Evolutionary conservation across 2,888 invertebrate genomes (phyloP).

Genomic region (Cryptocheilus praepositus): DNA sequence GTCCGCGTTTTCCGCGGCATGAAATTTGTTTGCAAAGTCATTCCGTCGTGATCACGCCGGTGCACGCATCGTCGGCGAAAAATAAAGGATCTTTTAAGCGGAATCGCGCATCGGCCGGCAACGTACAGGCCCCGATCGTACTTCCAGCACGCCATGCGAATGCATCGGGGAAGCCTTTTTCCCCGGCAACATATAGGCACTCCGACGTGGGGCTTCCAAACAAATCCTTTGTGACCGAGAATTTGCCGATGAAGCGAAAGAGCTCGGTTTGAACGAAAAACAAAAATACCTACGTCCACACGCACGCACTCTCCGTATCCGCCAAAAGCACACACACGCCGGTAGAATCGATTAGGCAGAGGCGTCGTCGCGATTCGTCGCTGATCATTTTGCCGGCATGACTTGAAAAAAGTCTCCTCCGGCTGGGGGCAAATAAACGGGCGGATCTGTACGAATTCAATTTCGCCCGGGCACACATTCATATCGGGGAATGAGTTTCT

Average conservation of each 20-base stretch:
- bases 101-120: conserved; percentile 11
- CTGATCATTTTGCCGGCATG: no score
- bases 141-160: conserved; percentile 45
- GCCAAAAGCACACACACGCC: no score
- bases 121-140: neutral
- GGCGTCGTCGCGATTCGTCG: no score
- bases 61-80: neutral
- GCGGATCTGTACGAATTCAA: no score
- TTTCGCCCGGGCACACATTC: no score
- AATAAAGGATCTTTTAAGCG: conserved; percentile 11
- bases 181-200: conserved; percentile 43
- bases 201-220: conserved; percentile 62
- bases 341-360: no score
- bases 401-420: no score
- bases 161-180: conserved; percentile 62
- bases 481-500: no score
- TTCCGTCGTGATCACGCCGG: neutral
- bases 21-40: no score
- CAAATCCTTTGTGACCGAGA: conserved; percentile 51
- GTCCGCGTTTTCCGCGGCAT: no score
- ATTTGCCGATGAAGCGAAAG: conserved; percentile 53
- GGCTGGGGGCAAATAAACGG: no score
- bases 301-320: no score
- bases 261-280: conserved; percentile 11
- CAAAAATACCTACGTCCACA: neutral